Base-by-base conservation (phyloP, 2,888 invertebrate species). In the Celastrina argiolus region DNA sequence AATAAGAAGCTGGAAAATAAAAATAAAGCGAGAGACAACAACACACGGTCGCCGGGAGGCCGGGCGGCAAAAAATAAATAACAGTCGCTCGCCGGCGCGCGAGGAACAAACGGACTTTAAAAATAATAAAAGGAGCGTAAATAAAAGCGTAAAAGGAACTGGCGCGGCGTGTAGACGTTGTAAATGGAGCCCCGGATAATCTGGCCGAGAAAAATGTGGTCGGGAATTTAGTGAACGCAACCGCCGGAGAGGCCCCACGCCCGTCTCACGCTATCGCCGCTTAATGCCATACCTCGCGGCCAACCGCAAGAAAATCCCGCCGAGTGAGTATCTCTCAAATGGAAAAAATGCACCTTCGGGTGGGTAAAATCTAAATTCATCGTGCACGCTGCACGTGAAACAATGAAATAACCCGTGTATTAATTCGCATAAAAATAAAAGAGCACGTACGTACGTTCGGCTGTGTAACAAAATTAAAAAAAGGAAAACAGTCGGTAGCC, bases 141-240 rank as follows among this genome's bases (percentile, higher is more conserved):
- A 91, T 89, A 90, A 90, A 90, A 89, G 88, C 88, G 89, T 91
- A 88, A 89, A 90, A 89, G 90, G 88, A 88, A 88, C 90, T 88
- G 87, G 87, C 82, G 85, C 87, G 84, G 85, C 87, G 88, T 89
- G 89, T 89, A 88, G 89, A 88, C 87, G 89, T 88, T 90, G 89
- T 90, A 90, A 89, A 88, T 87, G 89, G 89, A 86, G 87, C 87
- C 86, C 87, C 86, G 88, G 89, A 89, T 90, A 87, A 87, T 88
- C 87, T 85, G 81, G 86, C 83, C 85, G 82, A 84, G 87, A 84
- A 85, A 88, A 87, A 89, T 88, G 88, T 81, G 87, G 79, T 81
- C 83, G 84, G 83, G 90, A 88, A 91, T 91, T 87, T 82, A 80
- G 87, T 87, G 88, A 88, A 89, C 88, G 89, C 82, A 81, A 82